These are phyloP conservation scores for Danaus melanippus DNA, from an alignment of 1,140 invertebrate species.

Conservation along the genomic window DNA sequence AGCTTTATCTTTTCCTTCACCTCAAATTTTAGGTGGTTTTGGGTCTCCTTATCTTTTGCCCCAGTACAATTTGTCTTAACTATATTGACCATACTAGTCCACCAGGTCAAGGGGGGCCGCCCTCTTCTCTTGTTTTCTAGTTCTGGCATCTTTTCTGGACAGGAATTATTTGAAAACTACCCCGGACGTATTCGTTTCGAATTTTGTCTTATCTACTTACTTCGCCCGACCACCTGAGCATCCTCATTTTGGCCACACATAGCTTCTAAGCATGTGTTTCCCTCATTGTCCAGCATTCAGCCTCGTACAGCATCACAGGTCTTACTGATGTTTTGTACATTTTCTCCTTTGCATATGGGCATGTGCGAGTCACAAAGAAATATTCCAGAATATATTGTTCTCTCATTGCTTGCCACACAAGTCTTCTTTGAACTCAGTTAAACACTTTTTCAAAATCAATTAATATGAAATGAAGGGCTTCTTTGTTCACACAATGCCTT, in stretches of 20 bases:
- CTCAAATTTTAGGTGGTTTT: no score
- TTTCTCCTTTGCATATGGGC: slow-evolving; percentile 9
- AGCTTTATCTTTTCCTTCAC: no score
- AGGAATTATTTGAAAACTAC: background rate
- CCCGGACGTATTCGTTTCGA: slow-evolving; percentile 9
- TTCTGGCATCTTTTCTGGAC: no score
- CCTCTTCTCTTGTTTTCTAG: no score
- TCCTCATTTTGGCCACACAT: slow-evolving; percentile 3
- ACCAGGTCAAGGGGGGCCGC: no score
- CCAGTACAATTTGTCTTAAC: no score
- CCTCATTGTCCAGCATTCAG: slow-evolving; percentile 3
- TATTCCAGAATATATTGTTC: no score
- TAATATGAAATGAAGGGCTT: slow-evolving; percentile 18
- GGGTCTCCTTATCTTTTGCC: no score
- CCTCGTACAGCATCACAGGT: slow-evolving; percentile 3
- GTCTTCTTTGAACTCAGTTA: slow-evolving; percentile 14
- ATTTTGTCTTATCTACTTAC: no score
- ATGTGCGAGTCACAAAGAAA: slow-evolving; percentile 2
- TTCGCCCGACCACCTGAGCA: no score
- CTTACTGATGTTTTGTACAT: slow-evolving; percentile 5
- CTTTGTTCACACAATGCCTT: slow-evolving; percentile 13
- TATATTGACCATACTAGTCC: no score
- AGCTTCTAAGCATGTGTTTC: background rate
- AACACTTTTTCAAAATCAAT: slow-evolving; percentile 19
- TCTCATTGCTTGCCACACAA: slow-evolving; percentile 10